Base-by-base conservation (phyloP, 2,797 vertebrate genomes). In the Tachyglossus aculeatus region DNA sequence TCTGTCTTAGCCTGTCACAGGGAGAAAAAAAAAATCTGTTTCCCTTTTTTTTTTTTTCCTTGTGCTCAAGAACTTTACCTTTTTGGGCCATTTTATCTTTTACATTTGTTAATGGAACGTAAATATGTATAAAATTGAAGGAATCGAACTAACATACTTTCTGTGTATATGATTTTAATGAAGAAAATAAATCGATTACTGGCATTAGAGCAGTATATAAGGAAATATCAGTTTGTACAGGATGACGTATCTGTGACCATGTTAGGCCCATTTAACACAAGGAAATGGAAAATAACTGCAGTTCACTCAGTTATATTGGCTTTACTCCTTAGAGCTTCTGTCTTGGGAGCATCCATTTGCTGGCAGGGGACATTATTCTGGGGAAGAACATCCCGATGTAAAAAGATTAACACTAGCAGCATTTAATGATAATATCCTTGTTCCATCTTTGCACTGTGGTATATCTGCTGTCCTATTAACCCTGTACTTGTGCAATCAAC, bases 41-140 rank as follows among this genome's bases (percentile, higher is more conserved):
- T 85, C 71, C 73, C 68, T 83, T 67, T 77, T 83, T 85, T 73
- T 73, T 67, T 83, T 68, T 63, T 52, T 62, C 86, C 81, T 86
- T 45, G 67, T 87, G 84, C 85, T 88, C 88, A 60, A 68, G 85
- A 85, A 88, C 89, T 90, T 89, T 88, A 84, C 1, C 7, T 78
- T 67, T 22, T 90, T 90, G 72, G 11, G 93, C 87, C 88, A 92
- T 93, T 95, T 94, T 93, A 88, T 92, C 93, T 91, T 93, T 91
- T 94, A 82, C 91, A 87, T 90, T 88, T 90, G 88, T 89, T 90
- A 90, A 89, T 90, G 90, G 91, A 91, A 90, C 85, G 93, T 96
- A 97, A 95, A 97, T 96, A 96, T 96, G 95, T 96, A 96, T 95
- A 96, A 93, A 96, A 93, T 96, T 93, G 94, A 96, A 96, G 94